A percentile compares a stretch with the other conserved stretches of the same genome.
phyloP scores from a whole-genome alignment of 1,140 invertebrate species.

The Plutomurus gul region DNA sequence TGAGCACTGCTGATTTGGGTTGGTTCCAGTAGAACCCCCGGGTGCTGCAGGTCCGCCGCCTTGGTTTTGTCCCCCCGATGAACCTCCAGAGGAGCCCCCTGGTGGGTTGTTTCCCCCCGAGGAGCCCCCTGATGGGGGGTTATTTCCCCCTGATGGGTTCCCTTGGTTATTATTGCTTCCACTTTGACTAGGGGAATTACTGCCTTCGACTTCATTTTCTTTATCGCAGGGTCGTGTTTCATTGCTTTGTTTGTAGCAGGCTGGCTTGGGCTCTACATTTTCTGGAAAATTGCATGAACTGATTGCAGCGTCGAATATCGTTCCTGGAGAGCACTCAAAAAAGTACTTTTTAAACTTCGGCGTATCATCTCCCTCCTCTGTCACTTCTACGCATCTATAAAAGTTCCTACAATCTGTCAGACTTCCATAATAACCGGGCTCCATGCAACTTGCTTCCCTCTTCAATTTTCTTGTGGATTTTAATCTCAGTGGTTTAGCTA shows the following conservation, averaged over 20 bases:
- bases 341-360: constrained; percentile 64
- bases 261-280: constrained; percentile 30
- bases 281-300: constrained; percentile 31
- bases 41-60: neutral
- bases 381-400: constrained; percentile 73
- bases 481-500: constrained; percentile 25
- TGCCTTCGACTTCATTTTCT: neutral
- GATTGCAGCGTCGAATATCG: constrained; percentile 54
- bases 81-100: neutral
- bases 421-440: constrained; percentile 43
- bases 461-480: constrained; percentile 12
- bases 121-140: neutral
- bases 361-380: constrained; percentile 62
- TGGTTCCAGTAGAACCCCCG: neutral
- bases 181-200: neutral
- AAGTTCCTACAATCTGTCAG: constrained; percentile 70
- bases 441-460: neutral
- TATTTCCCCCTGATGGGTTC: neutral
- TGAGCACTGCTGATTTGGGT: neutral
- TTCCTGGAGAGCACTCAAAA: constrained; percentile 56
- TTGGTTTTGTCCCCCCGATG: neutral
- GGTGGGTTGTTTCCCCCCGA: neutral
- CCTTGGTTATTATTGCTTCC: no score
- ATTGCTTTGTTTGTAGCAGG: neutral
- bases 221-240: constrained; percentile 20